Conservation (phyloP, 2,797 vertebrate genomes). For the Botia kubotai region DNA sequence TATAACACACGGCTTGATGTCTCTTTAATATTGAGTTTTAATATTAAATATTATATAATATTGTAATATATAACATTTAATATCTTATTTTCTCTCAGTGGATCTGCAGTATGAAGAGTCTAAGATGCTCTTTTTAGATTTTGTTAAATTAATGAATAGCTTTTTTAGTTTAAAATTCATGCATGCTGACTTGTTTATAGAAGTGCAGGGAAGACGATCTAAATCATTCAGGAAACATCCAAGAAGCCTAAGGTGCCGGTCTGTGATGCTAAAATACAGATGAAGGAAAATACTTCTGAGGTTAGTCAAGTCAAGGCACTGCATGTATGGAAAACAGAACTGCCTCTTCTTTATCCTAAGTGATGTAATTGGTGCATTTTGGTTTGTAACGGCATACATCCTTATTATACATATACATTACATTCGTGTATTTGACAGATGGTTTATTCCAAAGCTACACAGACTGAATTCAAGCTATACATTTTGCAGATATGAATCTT, state of each 20-base stretch:
- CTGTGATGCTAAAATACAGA: too few relatives aligned
- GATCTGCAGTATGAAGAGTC: neutral
- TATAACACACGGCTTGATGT: conserved; percentile 1
- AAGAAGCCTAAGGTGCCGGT: neutral
- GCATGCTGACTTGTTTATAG: conserved; percentile 10
- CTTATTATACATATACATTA: neutral
- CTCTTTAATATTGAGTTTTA: neutral
- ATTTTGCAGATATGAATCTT: too few relatives aligned
- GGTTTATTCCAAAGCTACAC: neutral
- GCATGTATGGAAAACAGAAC: neutral
- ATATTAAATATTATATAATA: too few relatives aligned
- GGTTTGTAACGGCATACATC: neutral
- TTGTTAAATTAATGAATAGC: conserved; percentile 23
- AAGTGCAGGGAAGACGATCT: neutral
- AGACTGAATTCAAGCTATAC: too few relatives aligned
- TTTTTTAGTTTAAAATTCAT: conserved; percentile 5
- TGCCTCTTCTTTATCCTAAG: neutral
- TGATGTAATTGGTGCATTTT: neutral
- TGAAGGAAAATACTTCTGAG: neutral
- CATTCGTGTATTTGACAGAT: neutral
- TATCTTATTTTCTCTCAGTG: neutral
- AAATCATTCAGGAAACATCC: neutral
- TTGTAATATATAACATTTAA: too few relatives aligned
- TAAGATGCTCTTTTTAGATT: neutral
- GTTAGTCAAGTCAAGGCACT: too few relatives aligned